Evolutionary conservation across 1,140 invertebrate genomes (phyloP), one percentile per base, ranked within the genome.

Genomic region (Tetranychus cinnabarinus): DNA sequence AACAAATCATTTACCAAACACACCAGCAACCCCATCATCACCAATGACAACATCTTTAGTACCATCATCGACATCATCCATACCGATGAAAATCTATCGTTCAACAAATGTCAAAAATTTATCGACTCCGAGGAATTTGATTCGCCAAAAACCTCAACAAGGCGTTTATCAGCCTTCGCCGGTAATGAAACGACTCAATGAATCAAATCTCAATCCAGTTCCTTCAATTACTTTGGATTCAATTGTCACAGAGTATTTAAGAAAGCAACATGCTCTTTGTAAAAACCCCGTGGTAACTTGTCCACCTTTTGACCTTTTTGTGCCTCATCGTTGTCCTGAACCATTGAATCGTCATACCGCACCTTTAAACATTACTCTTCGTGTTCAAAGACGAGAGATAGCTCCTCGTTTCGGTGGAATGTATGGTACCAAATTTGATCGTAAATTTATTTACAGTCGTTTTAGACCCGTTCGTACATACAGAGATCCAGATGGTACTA

Each of bases 221-320:
- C 31, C 55, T 60, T 42, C 58, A 2, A 78, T 88, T 31, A 85
- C 84, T 1, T 75, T 97, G 33, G 85, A 93, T 71, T 84, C 85
- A 36, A 96, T 97, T 70, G 87, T 97, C 47, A 93, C 86, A 0
- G 88, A 92, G 72, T 97, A 95, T 74, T 77, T 96, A 47, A 85
- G 88, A 50, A 92, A 95, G 75, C 92, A 98, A 64, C 77, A 79
- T 67, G 71, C 75, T 5, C 63, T 70, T 10, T 79, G 77, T 66
- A 69, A 70, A 39, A 75, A 77, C 64, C 77, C 77, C 39, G 73
- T 79, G 7, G 71, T 73, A 4, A 77, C 76, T 6, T 79, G 78
- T 70, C 77, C 77, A 13, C 73, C 75, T 45, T 79, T 79, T 70
- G 77, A 77, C 37, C 67, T 79, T 13, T 72, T 73, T 65, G 63